phyloP scores from a whole-genome alignment of 2,888 invertebrate species.

The Platypus cylindrus region DNA sequence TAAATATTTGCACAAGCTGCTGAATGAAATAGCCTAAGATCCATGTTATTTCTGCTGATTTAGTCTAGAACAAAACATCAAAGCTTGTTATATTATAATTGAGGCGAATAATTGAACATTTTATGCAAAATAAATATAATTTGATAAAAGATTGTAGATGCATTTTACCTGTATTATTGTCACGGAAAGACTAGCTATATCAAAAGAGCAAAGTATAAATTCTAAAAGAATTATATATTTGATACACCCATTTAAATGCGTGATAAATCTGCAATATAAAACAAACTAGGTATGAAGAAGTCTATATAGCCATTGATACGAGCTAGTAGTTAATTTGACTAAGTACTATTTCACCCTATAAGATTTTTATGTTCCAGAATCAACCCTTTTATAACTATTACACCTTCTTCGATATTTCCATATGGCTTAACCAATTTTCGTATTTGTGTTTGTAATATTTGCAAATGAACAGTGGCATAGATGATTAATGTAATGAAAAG shows the following conservation, averaged over 20 bases:
- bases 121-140: too few relatives aligned
- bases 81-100: too few relatives aligned
- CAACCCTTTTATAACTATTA: not conserved
- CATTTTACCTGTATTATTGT: too few relatives aligned
- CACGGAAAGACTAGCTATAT: not conserved
- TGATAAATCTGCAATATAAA: not conserved
- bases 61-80: too few relatives aligned
- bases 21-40: slow-evolving; percentile 6
- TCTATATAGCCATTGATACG: too few relatives aligned
- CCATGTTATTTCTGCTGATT: slow-evolving; percentile 4
- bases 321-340: too few relatives aligned
- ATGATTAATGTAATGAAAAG: not conserved
- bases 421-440: not conserved
- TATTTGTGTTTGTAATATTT: not conserved
- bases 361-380: not conserved
- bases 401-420: not conserved
- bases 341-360: too few relatives aligned
- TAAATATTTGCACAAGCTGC: slow-evolving; percentile 18
- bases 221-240: not conserved
- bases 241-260: not conserved
- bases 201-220: not conserved
- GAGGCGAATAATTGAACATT: too few relatives aligned
- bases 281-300: too few relatives aligned
- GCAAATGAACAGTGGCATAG: not conserved
- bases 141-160: too few relatives aligned